Evolutionary conservation across 2,797 vertebrate species (phyloP).

Genomic region (Cottoperca gobio): DNA sequence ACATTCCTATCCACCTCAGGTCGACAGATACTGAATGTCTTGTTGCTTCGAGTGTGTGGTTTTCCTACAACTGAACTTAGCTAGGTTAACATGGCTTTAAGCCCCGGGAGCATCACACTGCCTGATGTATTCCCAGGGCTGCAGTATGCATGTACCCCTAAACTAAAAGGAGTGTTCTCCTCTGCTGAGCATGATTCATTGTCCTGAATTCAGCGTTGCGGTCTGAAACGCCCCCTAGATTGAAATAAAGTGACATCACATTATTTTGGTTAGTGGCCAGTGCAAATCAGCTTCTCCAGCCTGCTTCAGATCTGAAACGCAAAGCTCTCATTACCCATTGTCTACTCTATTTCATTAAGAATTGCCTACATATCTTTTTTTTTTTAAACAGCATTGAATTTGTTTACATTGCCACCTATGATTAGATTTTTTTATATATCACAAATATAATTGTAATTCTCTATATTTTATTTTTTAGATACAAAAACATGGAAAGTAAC

Average conservation of each 20-base stretch:
- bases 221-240: slow-evolving; percentile 53
- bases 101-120: slow-evolving; percentile 29
- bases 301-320: slow-evolving; percentile 36
- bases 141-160: slow-evolving; percentile 14
- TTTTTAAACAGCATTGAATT: slow-evolving; percentile 55
- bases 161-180: slow-evolving; percentile 20
- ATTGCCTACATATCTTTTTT: slow-evolving; percentile 30
- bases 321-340: slow-evolving; percentile 41
- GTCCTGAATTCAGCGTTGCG: slow-evolving; percentile 55
- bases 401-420: slow-evolving; percentile 42
- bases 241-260: slow-evolving; percentile 78
- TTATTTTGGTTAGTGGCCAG: slow-evolving; percentile 78
- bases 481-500: slow-evolving; percentile 31
- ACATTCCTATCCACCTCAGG: slow-evolving; percentile 54
- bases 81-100: slow-evolving; percentile 60
- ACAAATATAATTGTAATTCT: slow-evolving; percentile 56
- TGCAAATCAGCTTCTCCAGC: slow-evolving; percentile 69
- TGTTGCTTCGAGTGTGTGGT: slow-evolving; percentile 54
- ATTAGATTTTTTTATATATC: slow-evolving; percentile 25
- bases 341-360: slow-evolving; percentile 18
- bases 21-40: slow-evolving; percentile 46
- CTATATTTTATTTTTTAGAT: slow-evolving; percentile 22
- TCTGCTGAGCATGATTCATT: slow-evolving; percentile 24
- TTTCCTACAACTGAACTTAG: slow-evolving; percentile 36
- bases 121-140: slow-evolving; percentile 24